Base-by-base conservation (phyloP, 30 jellyfish, hydroid and myxozoan species). In the Chironex yamaguchii region DNA sequence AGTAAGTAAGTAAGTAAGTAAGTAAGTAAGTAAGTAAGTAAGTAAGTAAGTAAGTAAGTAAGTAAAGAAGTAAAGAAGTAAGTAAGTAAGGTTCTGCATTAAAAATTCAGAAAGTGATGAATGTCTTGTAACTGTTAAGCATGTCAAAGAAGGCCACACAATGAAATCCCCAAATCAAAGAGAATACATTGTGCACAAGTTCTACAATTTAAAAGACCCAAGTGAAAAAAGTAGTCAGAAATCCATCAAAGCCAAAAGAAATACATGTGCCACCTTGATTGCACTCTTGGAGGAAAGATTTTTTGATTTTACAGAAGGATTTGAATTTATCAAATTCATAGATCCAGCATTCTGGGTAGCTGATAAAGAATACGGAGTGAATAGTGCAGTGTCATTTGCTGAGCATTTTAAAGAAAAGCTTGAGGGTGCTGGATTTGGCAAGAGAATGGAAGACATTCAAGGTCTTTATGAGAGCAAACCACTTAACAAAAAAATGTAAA, bases 271-370 rank as follows among this genome's bases (percentile, higher is more conserved):
- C 26, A 21, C 13, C 2, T 36, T 68, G 24, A 68, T n/a, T 0
- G 75, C 17, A 25, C 82, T 34, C 1, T 29, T 68, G 11, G 25
- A 34, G 3, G 82, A 68, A 14, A 68, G 82, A 31, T 68, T 68
- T 68, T 62, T 31, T 2, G 31, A 68, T n/a, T 68, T 68, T 23
- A n/a, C 23, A 25, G 74, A 68, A 29, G 4, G 20, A 11, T 68
- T 26, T 68, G 29, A 68, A 17, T 29, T 23, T 13, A 28, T 68
- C 33, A 2, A 29, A 52, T 35, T 49, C 75, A 21, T 12, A 2
- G 75, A 24, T 52, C 87, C 87, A n/a, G 54, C 34, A 29, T 21
- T 3, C 63, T 74, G 87, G 78, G 73, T 29, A 12, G 78, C 49
- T 29, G 87, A 49, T 27, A 52, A 35, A 29, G 87, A 52, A 3